Base-by-base conservation (phyloP, 2,113 vertebrate species). In the Symphodus melops region DNA sequence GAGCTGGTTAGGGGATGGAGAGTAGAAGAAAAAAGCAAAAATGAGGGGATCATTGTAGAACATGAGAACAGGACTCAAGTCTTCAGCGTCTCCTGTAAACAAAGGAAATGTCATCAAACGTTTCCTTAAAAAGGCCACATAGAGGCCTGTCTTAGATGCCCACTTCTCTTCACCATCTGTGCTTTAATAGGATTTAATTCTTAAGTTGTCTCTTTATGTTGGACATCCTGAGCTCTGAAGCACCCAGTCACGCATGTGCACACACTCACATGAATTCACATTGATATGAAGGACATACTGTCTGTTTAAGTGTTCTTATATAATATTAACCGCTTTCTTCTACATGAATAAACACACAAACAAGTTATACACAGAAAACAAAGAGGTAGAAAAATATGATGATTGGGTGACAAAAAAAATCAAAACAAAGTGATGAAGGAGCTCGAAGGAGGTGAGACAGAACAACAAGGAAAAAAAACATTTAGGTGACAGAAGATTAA, bases 131-230 rank as follows among this genome's bases (percentile, higher is more conserved):
- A 11, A 65, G 57, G 16, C 5, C 44, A 41, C 13, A 71, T 1
- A 66, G n/a, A 65, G 0, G 1, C 12, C 14, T 9, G 12, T 21
- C 65, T 85, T n/a, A 67, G 19, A 81, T 42, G 10, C 20, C 33
- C 12, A 52, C 25, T 44, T 53, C 21, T 63, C 46, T 48, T 48
- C 4, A 49, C 63, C 69, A 77, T 72, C 75, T 79, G 77, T 39
- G 59, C 13, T 65, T 56, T 65, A 83, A 81, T 56, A 33, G 48
- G 53, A 79, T 72, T 83, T 71, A 68, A 81, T 73, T 60, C 56
- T 75, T 56, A 66, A 44, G 17, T 49, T 54, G 67, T 72, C 60
- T 61, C 37, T 51, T 8, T 56, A 33, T 21, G 51, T 54, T 49
- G 41, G 21, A 51, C 3, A 1, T 59, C 17, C 52, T 60, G n/a